Evolutionary conservation across 2,113 vertebrate genomes (phyloP).

Genomic region (Serinus canaria): DNA sequence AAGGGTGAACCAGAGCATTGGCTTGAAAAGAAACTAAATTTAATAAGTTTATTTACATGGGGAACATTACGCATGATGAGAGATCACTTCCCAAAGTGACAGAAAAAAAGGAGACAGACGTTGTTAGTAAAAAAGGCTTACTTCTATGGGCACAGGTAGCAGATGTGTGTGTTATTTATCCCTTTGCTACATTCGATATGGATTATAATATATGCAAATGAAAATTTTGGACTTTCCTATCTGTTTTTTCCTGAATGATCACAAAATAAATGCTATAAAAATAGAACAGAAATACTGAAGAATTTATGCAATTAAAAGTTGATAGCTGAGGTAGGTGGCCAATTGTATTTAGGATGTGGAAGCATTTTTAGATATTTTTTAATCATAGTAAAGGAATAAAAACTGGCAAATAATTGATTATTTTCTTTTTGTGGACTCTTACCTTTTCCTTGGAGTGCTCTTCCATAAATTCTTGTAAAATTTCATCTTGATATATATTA

Average conservation of each 20-base stretch:
- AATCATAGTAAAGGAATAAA: background rate
- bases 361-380: background rate
- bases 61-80: background rate
- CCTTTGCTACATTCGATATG: background rate
- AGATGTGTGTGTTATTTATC: background rate
- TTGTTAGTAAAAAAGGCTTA: background rate
- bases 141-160: background rate
- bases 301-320: background rate
- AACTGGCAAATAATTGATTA: background rate
- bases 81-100: background rate
- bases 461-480: background rate
- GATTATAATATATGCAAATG: background rate
- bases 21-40: background rate
- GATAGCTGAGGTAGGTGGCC: background rate
- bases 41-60: rapidly evolving
- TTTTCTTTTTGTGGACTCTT: background rate
- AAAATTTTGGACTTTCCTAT: background rate
- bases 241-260: background rate
- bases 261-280: background rate
- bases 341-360: background rate
- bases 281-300: background rate
- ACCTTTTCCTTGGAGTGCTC: background rate
- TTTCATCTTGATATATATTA: background rate
- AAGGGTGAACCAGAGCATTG: background rate
- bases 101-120: background rate